These are phyloP conservation scores for Laticauda laticaudata DNA, from an alignment of 2,113 vertebrate genomes.

Conservation along the genomic window DNA sequence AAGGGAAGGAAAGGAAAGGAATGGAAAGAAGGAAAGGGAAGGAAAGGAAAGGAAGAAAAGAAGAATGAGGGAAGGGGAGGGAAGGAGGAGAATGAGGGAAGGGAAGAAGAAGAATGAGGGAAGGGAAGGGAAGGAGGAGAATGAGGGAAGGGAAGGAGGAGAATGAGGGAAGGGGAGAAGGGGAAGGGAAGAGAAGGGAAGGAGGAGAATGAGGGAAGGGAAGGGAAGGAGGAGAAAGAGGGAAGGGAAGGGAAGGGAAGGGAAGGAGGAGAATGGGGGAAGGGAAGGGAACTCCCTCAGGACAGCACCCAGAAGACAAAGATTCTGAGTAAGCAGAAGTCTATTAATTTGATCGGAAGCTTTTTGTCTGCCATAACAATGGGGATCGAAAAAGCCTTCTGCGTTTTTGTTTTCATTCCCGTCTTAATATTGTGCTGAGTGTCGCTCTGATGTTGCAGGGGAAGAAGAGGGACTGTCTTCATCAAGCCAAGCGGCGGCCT, in stretches of 20 bases:
- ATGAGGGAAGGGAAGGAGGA: accelerated
- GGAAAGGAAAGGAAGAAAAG: background rate
- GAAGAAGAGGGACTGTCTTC: slow-evolving; percentile 39
- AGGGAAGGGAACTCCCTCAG: background rate
- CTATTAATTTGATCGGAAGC: slow-evolving; percentile 26
- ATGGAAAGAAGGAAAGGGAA: too few relatives aligned
- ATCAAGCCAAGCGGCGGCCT: slow-evolving; percentile 62
- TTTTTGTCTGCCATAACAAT: slow-evolving; percentile 48
- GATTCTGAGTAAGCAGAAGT: slow-evolving; percentile 21
- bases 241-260: too few relatives aligned
- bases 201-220: background rate
- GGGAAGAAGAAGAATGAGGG: background rate
- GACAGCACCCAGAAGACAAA: slow-evolving; percentile 11
- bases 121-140: background rate
- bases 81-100: too few relatives aligned
- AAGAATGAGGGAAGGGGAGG: background rate
- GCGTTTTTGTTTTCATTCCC: slow-evolving; percentile 47
- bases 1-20: background rate
- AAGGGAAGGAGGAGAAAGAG: background rate
- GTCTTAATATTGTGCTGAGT: slow-evolving; percentile 50
- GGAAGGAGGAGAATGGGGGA: background rate
- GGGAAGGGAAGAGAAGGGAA: background rate
- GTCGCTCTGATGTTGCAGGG: slow-evolving; percentile 44
- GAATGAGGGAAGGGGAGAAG: background rate
- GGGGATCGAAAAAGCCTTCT: slow-evolving; percentile 40